Percentiles rank a stretch among this genome's conserved stretches.
Evolutionary conservation across 2,797 vertebrate genomes (phyloP).

Genomic region (Argentina silus): DNA sequence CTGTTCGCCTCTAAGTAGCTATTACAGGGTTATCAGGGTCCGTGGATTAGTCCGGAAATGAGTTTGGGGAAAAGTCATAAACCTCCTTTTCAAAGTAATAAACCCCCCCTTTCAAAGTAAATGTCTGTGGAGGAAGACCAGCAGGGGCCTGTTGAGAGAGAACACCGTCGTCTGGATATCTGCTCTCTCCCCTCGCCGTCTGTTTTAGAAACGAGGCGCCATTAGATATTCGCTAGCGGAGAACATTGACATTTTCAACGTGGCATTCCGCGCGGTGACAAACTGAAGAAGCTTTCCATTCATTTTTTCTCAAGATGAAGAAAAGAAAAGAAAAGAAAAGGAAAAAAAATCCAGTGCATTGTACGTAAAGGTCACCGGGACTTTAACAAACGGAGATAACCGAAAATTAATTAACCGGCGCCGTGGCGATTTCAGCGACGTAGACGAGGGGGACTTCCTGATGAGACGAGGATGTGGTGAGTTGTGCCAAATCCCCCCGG

Average conservation of each 20-base stretch:
- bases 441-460: conserved; percentile 44
- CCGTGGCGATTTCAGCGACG: conserved; percentile 48
- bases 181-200: not conserved
- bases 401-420: conserved; percentile 76
- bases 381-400: conserved; percentile 78
- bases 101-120: not conserved
- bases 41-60: conserved; percentile 66
- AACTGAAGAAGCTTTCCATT: conserved; percentile 63
- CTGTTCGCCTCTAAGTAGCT: conserved; percentile 51
- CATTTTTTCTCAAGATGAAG: conserved; percentile 45
- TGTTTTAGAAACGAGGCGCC: conserved; percentile 37
- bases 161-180: not conserved
- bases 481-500: conserved; percentile 63
- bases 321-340: too few relatives aligned
- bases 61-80: conserved; percentile 52
- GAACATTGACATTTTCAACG: conserved; percentile 72
- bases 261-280: conserved; percentile 66
- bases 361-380: conserved; percentile 79
- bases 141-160: conserved; percentile 37
- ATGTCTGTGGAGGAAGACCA: conserved; percentile 39
- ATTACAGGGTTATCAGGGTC: conserved; percentile 41
- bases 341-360: conserved; percentile 63
- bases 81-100: conserved; percentile 50
- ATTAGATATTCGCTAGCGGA: conserved; percentile 28
- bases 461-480: conserved; percentile 34